phyloP scores from a whole-genome alignment of 2,113 vertebrate genomes.

The Leucoraja erinaceus region DNA sequence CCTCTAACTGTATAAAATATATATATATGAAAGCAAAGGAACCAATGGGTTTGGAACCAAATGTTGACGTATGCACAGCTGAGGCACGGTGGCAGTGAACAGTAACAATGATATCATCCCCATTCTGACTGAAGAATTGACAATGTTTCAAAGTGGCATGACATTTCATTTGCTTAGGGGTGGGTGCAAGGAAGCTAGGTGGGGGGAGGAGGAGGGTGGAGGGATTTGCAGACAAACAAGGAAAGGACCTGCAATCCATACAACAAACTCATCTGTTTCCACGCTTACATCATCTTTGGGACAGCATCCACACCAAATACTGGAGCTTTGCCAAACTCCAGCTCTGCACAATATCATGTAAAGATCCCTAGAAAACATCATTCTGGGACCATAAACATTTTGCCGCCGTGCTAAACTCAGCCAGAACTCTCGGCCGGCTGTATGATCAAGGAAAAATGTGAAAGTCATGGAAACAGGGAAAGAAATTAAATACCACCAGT shows the following conservation, averaged over 20 bases:
- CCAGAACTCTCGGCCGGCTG: not conserved
- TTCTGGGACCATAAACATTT: not conserved
- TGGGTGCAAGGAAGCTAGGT: not conserved
- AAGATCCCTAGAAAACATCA: constrained; percentile 9
- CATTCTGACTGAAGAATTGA: not conserved
- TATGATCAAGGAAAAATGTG: not conserved
- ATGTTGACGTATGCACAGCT: not conserved
- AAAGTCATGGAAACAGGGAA: not conserved
- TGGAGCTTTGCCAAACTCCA: not conserved
- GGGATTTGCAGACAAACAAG: not conserved
- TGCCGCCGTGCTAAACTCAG: not conserved
- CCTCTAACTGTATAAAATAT: not conserved
- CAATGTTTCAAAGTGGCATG: not conserved
- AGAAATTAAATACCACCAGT: not conserved
- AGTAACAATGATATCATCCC: not conserved
- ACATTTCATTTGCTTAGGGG: not conserved
- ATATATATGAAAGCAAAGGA: not conserved
- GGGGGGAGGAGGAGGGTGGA: not conserved
- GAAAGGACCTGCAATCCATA: not conserved
- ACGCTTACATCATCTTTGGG: not conserved
- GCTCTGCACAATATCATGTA: not conserved
- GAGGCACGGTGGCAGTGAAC: not conserved
- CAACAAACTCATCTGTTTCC: constrained; percentile 17
- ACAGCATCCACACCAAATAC: not conserved
- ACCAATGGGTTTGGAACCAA: not conserved